These are phyloP conservation scores for Caranx melampygus DNA, from an alignment of 2,113 vertebrate species.

Conservation along the genomic window DNA sequence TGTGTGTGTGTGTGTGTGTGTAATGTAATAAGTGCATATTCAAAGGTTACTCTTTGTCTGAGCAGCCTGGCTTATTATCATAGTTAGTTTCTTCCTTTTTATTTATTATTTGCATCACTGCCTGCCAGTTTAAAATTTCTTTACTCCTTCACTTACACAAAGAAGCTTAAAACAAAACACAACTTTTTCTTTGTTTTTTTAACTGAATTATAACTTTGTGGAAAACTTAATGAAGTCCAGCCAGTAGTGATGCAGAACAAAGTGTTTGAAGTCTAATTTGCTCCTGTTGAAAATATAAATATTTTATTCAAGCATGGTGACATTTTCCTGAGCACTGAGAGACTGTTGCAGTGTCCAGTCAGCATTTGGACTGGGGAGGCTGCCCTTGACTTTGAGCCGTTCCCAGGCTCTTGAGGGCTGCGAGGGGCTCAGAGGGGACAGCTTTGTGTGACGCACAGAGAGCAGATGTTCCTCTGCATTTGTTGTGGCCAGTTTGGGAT, in stretches of 20 bases:
- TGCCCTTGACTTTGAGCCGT: constrained; percentile 81
- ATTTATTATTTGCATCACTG: not conserved
- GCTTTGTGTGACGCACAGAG: constrained; percentile 75
- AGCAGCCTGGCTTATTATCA: not conserved
- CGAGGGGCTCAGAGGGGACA: constrained; percentile 64
- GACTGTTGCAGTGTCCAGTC: constrained; percentile 48
- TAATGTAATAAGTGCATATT: constrained; percentile 57
- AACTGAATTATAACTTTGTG: not conserved
- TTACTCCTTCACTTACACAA: not conserved
- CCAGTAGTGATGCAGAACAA: not conserved
- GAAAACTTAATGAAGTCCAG: not conserved
- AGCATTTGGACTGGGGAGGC: constrained; percentile 36
- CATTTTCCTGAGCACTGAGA: not conserved
- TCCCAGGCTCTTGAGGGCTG: constrained; percentile 72
- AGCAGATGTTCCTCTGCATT: constrained; percentile 83
- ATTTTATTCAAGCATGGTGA: constrained; percentile 11
- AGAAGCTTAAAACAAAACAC: not conserved
- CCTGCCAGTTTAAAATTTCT: not conserved
- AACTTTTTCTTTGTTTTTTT: not conserved
- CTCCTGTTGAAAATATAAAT: constrained; percentile 2
- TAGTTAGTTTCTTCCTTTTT: not conserved
- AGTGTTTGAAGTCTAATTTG: not conserved
- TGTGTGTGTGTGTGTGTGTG: constrained; percentile 2
- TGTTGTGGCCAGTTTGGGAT: constrained; percentile 74
- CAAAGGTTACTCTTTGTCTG: constrained; percentile 21